A percentile compares a stretch with the other conserved stretches of the same genome.
These are phyloP conservation scores for Heliothis virescens DNA, from an alignment of 1,140 invertebrate species.

Conservation along the genomic window DNA sequence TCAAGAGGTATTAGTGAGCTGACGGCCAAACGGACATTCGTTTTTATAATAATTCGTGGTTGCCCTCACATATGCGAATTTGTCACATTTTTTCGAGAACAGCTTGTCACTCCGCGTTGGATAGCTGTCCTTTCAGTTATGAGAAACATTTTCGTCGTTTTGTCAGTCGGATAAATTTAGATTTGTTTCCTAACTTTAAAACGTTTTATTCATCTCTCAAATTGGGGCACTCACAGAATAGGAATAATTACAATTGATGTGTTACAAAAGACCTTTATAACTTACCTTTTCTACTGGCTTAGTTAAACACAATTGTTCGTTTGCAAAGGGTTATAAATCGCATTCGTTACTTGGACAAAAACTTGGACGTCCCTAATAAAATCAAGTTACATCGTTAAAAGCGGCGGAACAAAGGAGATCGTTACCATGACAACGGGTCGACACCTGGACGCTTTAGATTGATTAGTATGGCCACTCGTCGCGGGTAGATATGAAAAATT, in stretches of 20 bases:
- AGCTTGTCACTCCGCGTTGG: conserved; percentile 20
- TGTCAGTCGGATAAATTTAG: neutral
- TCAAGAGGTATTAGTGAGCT: conserved; percentile 36
- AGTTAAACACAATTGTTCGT: conserved; percentile 37
- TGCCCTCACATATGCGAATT: conserved; percentile 37
- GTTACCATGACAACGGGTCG: conserved; percentile 61
- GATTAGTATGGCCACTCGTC: conserved; percentile 63
- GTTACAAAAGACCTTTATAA: conserved; percentile 10
- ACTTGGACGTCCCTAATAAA: conserved; percentile 46
- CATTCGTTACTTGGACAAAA: conserved; percentile 44
- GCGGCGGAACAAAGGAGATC: conserved; percentile 53
- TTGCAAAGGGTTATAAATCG: conserved; percentile 48
- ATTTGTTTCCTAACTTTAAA: conserved; percentile 9
- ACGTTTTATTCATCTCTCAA: conserved; percentile 11
- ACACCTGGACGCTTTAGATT: conserved; percentile 69
- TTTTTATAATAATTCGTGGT: conserved; percentile 41
- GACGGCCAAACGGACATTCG: conserved; percentile 36
- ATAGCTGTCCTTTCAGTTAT: conserved; percentile 2
- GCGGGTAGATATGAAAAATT: conserved; percentile 70
- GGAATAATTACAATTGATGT: conserved; percentile 11
- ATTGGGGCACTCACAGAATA: neutral
- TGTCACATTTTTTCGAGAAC: conserved; percentile 41
- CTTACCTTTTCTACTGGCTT: neutral
- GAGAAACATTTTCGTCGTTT: neutral
- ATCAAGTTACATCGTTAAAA: conserved; percentile 54